Percentiles rank a stretch among this genome's conserved stretches.
phyloP scores from a whole-genome alignment of 2,113 vertebrate species.

The Antidorcas marsupialis region DNA sequence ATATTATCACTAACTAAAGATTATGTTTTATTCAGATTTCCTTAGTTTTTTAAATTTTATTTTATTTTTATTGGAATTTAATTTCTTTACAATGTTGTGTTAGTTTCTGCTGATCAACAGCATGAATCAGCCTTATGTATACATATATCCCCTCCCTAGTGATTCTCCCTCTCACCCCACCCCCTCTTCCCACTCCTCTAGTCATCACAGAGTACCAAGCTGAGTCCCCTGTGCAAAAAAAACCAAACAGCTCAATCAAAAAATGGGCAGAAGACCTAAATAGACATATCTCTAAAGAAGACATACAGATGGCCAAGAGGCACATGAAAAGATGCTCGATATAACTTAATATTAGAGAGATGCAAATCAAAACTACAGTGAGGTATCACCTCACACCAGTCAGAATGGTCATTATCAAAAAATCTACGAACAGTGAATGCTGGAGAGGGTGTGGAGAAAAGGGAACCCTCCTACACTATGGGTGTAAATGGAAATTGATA shows the following conservation, averaged over 20 bases:
- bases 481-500: not conserved
- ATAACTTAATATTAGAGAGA: not conserved
- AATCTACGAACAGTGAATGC: not conserved
- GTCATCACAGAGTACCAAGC: not conserved
- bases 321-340: not conserved
- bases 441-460: not conserved
- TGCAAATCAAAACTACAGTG: not conserved
- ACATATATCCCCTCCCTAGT: not conserved
- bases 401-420: not conserved
- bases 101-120: not conserved
- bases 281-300: not conserved
- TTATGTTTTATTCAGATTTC: not conserved
- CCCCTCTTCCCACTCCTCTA: not conserved
- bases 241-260: not conserved
- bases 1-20: not conserved
- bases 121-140: not conserved
- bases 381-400: not conserved
- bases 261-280: not conserved
- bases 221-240: not conserved
- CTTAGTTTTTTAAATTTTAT: not conserved
- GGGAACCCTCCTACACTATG: not conserved
- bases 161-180: not conserved
- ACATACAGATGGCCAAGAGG: not conserved
- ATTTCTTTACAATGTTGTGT: not conserved
- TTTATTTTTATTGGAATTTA: not conserved